phyloP scores from a whole-genome alignment of 2,797 vertebrate genomes.

The Clarias platycephalus region DNA sequence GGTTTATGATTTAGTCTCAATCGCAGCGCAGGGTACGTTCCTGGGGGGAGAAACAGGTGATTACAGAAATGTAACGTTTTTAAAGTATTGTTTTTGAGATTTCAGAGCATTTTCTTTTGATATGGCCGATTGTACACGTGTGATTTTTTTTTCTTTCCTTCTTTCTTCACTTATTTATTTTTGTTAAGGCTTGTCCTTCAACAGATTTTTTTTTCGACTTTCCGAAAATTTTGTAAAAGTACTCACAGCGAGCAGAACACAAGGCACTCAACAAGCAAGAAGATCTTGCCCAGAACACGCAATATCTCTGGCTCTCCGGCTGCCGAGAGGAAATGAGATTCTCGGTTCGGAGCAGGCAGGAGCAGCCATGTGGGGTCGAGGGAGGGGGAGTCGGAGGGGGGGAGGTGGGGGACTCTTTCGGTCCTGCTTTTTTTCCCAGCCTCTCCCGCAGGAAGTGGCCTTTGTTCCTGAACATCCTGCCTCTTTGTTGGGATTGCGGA shows the following conservation, averaged over 20 bases:
- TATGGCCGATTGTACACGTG: neutral
- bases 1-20: neutral
- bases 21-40: neutral
- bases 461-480: conserved; percentile 67
- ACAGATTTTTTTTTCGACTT: conserved; percentile 2
- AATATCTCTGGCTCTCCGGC: conserved; percentile 14
- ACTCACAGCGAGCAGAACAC: neutral
- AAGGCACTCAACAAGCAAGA: neutral
- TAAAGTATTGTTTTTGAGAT: neutral
- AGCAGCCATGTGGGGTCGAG: conserved; percentile 43
- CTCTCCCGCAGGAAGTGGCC: conserved; percentile 58
- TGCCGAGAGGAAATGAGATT: conserved; percentile 49
- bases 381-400: neutral
- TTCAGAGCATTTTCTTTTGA: neutral
- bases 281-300: conserved; percentile 3
- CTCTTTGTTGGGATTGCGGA: conserved; percentile 60
- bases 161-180: no score
- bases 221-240: conserved; percentile 26
- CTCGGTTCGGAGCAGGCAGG: conserved; percentile 41
- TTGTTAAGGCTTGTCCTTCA: neutral
- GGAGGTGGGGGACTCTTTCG: conserved; percentile 15
- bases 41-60: neutral
- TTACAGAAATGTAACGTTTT: neutral
- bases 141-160: neutral
- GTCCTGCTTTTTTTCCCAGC: conserved; percentile 56